Conservation (phyloP, 2,113 vertebrate species). For the Plestiodon gilberti region DNA sequence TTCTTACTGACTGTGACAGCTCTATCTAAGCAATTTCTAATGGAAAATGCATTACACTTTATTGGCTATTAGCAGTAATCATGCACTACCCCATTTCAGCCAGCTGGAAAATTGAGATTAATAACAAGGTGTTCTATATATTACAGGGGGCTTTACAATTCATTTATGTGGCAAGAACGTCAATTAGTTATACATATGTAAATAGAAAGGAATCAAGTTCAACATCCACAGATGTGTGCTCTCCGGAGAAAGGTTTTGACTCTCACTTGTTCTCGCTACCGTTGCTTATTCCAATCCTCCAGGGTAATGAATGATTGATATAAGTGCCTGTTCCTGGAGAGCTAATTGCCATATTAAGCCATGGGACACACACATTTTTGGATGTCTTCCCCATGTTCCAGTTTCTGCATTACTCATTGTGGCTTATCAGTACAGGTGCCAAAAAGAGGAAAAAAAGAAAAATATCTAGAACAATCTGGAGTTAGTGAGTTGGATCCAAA, state of each 20-base stretch:
- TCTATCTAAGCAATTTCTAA: not conserved
- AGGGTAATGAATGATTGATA: not conserved
- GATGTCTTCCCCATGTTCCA: not conserved
- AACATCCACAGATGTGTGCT: not conserved
- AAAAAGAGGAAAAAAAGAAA: not conserved
- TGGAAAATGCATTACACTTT: not conserved
- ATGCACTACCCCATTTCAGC: not conserved
- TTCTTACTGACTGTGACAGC: not conserved
- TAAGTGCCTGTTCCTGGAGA: not conserved
- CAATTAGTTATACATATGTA: not conserved
- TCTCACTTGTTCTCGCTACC: not conserved
- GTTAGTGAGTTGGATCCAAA: not conserved
- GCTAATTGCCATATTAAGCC: not conserved
- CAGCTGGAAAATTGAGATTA: conserved; percentile 12
- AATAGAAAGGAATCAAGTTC: not conserved
- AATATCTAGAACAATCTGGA: not conserved
- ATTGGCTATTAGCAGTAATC: conserved; percentile 4
- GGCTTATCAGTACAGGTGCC: not conserved
- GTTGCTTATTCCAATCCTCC: not conserved
- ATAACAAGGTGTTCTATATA: not conserved
- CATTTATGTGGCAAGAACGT: not conserved
- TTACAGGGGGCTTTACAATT: conserved; percentile 2
- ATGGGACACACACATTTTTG: not conserved
- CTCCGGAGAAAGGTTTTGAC: not conserved
- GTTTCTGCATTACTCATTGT: not conserved